A percentile compares a stretch with the other conserved stretches of the same genome.
These are phyloP conservation scores for Cephalotes varians DNA, from an alignment of 2,888 invertebrate genomes.

Conservation along the genomic window DNA sequence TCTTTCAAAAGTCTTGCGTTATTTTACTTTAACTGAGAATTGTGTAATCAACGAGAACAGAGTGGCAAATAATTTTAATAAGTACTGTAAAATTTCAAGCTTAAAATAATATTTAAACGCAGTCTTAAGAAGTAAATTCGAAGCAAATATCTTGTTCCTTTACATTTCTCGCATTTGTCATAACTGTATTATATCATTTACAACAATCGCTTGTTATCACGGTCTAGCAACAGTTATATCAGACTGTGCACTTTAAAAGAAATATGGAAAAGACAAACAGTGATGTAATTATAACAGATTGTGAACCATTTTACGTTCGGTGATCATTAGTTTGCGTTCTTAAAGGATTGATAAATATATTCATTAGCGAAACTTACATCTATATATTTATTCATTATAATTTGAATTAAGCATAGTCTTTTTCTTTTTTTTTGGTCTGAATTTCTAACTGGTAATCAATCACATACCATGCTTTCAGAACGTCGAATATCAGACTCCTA, in stretches of 20 bases:
- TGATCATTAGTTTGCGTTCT: no score
- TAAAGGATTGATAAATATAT: no score
- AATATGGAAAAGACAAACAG: neutral
- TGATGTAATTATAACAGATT: slow-evolving; percentile 4
- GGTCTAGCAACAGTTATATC: neutral
- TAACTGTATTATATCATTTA: neutral
- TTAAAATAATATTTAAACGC: neutral
- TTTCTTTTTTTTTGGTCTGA: no score
- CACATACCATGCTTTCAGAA: no score
- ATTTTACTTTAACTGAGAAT: neutral
- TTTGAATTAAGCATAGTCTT: no score
- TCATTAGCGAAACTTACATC: no score
- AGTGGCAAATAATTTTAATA: neutral
- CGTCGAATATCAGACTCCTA: no score
- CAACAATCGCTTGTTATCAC: neutral
- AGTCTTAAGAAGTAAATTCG: neutral
- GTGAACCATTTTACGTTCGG: neutral
- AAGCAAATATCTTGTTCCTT: neutral
- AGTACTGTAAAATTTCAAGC: neutral
- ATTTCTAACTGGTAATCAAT: no score
- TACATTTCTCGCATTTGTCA: neutral
- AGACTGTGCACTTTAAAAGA: neutral
- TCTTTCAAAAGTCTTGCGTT: neutral
- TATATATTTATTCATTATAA: no score
- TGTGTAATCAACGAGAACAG: neutral